Evolutionary conservation across 1,140 invertebrate genomes (phyloP), one percentile per base, ranked within the genome.

Genomic region (Microplitis mediator): DNA sequence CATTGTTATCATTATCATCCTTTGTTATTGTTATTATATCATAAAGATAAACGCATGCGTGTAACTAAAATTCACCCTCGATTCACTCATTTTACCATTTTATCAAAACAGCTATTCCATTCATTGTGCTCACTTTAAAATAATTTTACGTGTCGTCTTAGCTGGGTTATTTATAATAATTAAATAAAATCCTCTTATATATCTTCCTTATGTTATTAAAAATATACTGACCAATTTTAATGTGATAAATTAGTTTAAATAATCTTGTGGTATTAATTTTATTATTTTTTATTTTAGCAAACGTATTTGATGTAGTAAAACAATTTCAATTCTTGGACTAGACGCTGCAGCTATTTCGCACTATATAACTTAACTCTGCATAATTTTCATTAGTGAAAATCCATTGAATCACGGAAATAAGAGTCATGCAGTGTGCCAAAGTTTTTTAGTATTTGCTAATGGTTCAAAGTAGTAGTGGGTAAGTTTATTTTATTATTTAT

Each of bases 361-460:
- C 6, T 45, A 45, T 45, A 45, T 45, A 45, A 45, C 39, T 45
- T 9, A 1, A 51, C 8, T 45, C 39, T 6, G 4, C 6, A 11
- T 45, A 45, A 45, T 45, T 45, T 9, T 45, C 39, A 9, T 23
- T 23, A 23, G 23, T 23, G 23, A 23, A n/a, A 56, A n/a, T 56
- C 0, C 4, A 56, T 23, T n/a, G n/a, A 56, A 56, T 61, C 16
- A 1, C 4, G 16, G 23, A 23, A 23, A 61, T 67, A 11, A 34
- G 8, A 69, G 56, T 32, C 50, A 85, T 85, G 84, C 77, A 77
- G 78, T 69, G 77, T 68, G 61, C 76, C 39, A 76, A 78, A 69
- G 82, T 85, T 85, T 86, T 86, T 84, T 86, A 86, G 85, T 84
- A 85, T 80, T 74, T 68, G 75, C 77, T 80, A 68, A 76, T 69